Conservation (phyloP, 2,113 vertebrate genomes). For the Saccopteryx leptura region DNA sequence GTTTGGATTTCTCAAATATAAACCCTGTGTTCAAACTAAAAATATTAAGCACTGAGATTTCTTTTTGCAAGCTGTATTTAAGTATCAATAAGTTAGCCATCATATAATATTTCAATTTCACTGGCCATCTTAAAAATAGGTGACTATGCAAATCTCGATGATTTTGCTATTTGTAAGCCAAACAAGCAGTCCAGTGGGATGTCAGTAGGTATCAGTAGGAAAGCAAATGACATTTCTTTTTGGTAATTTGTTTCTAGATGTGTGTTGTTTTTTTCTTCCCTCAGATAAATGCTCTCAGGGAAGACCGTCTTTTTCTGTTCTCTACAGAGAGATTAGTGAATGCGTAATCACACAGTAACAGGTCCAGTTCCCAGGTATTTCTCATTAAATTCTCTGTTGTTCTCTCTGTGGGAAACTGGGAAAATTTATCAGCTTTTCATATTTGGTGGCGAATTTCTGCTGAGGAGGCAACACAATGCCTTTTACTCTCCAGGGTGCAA, state of each 20-base stretch:
- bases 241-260: slow-evolving; percentile 66
- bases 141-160: slow-evolving; percentile 13
- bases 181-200: slow-evolving; percentile 31
- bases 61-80: slow-evolving; percentile 42
- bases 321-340: slow-evolving; percentile 63
- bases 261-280: not conserved
- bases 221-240: slow-evolving; percentile 62
- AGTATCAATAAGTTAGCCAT: slow-evolving; percentile 1
- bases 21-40: slow-evolving; percentile 6
- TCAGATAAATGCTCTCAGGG: slow-evolving; percentile 55
- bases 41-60: not conserved
- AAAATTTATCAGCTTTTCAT: slow-evolving; percentile 66
- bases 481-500: slow-evolving; percentile 45
- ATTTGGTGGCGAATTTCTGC: slow-evolving; percentile 64
- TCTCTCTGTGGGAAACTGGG: slow-evolving; percentile 57
- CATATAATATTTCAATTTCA: not conserved
- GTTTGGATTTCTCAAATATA: slow-evolving; percentile 16
- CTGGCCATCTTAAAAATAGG: slow-evolving; percentile 42
- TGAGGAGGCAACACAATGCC: slow-evolving; percentile 55
- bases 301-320: slow-evolving; percentile 23
- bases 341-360: slow-evolving; percentile 44
- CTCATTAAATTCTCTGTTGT: slow-evolving; percentile 59
- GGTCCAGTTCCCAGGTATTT: slow-evolving; percentile 68
- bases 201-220: slow-evolving; percentile 57
- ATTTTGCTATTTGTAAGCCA: slow-evolving; percentile 6